A percentile compares a stretch with the other conserved stretches of the same genome.
These are phyloP conservation scores for Chelonoidis abingdonii DNA, from an alignment of 2,113 vertebrate species.

Conservation along the genomic window DNA sequence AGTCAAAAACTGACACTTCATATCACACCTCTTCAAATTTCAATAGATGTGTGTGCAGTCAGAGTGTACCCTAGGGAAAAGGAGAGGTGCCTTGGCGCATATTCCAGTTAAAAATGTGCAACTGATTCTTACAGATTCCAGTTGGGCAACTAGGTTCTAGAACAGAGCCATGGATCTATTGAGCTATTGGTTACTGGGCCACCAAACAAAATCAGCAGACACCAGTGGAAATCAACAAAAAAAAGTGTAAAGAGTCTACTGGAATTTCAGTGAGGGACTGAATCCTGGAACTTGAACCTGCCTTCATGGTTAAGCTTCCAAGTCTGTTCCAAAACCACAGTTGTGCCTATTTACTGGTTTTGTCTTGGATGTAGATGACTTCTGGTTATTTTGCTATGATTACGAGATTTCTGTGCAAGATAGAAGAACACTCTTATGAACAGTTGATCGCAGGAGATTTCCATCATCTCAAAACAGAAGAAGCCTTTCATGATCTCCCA, in stretches of 20 bases:
- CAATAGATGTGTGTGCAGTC: fast-evolving
- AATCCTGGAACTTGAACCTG: neutral
- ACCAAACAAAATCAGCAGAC: neutral
- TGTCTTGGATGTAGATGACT: neutral
- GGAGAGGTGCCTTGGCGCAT: neutral
- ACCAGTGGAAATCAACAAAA: neutral
- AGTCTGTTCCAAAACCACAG: conserved; percentile 17
- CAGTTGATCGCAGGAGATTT: neutral
- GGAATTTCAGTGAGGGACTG: neutral
- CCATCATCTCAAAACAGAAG: neutral
- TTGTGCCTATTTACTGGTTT: neutral
- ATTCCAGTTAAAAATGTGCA: fast-evolving
- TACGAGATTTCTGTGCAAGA: neutral
- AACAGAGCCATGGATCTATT: fast-evolving
- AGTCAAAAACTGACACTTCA: neutral
- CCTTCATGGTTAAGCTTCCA: neutral
- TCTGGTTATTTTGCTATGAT: neutral
- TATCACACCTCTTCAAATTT: neutral
- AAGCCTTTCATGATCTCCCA: neutral
- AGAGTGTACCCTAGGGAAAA: neutral
- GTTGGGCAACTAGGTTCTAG: neutral
- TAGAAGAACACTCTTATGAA: neutral
- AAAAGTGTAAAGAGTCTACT: neutral
- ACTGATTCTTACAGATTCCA: neutral
- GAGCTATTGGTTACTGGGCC: neutral